Evolutionary conservation across 2,113 vertebrate species (phyloP), one percentile per base, ranked within the genome.

Genomic region (Eupsittula cactorum): DNA sequence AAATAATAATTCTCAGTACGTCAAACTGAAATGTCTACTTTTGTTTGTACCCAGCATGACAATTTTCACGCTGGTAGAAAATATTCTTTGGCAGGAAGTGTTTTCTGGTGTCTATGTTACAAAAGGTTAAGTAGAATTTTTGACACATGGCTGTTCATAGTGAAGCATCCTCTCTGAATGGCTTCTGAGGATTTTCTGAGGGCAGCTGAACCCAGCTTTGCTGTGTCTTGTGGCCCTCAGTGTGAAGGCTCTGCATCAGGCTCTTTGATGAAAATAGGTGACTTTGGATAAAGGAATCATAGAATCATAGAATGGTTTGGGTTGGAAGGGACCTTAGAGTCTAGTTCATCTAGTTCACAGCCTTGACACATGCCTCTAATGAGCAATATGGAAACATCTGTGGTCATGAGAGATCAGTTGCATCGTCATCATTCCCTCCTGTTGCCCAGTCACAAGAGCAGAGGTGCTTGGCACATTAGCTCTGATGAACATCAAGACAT

Each of bases 51-150:
- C 2, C 24, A 52, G 49, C 67, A 20, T 6, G 59, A 25, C 44
- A 69, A 73, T 46, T 92, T 77, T 49, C 42, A 33, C 39, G 21
- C 8, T 0, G 0, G 53, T 41, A 65, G 53, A 55, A 74, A 49
- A 12, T 1, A 13, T 11, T 49, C 57, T 52, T 78, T 13, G 25
- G 9, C 27, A 42, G 28, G 55, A 65, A 50, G 46, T 13, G n/a
- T 59, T 91, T 64, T 37, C 37, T 33, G 42, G 10, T 39, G 53
- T 39, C 41, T n/a, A 3, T 0, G 0, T 19, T 12, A 8, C 3
- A 28, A 50, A 0, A 7, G 21, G n/a, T 35, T 13, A 29, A n/a
- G 57, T 0, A 0, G 23, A 10, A 24, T 14, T 73, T 44, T 33
- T 11, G 60, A 9, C 52, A 21, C 28, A 1, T 0, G 2, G 37